A percentile compares a stretch with the other conserved stretches of the same genome.
These are phyloP conservation scores for Mastacembelus armatus DNA, from an alignment of 2,797 vertebrate species.

Conservation along the genomic window DNA sequence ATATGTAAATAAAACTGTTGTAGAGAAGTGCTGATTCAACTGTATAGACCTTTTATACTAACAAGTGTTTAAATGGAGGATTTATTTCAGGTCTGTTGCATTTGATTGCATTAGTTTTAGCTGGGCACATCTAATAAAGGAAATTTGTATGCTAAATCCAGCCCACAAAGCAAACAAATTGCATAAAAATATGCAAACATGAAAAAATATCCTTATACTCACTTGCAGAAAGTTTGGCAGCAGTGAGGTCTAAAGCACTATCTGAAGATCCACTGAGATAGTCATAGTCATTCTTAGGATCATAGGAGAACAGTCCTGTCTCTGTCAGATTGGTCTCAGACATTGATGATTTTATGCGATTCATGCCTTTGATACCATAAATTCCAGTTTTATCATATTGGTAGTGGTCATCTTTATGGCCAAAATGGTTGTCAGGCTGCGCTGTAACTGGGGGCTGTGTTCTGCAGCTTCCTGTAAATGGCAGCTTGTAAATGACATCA, in stretches of 20 bases:
- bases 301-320: slow-evolving; percentile 89
- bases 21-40: too few relatives aligned
- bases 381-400: slow-evolving; percentile 87
- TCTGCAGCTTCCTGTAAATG: slow-evolving; percentile 95
- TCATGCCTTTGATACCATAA: slow-evolving; percentile 87
- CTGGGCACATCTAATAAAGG: too few relatives aligned
- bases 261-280: slow-evolving; percentile 88
- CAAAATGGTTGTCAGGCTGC: slow-evolving; percentile 92
- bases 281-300: slow-evolving; percentile 91
- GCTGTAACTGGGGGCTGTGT: slow-evolving; percentile 88
- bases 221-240: slow-evolving; percentile 93
- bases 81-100: too few relatives aligned
- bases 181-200: slow-evolving; percentile 53
- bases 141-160: slow-evolving; percentile 44
- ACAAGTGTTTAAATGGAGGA: too few relatives aligned
- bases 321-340: slow-evolving; percentile 92
- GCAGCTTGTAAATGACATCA: slow-evolving; percentile 96
- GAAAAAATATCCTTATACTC: slow-evolving; percentile 83
- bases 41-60: too few relatives aligned
- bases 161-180: slow-evolving; percentile 59
- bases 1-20: too few relatives aligned
- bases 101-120: too few relatives aligned
- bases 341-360: slow-evolving; percentile 91
- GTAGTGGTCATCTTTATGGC: slow-evolving; percentile 91
- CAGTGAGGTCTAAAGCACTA: slow-evolving; percentile 95